Evolutionary conservation across 30 jellyfish, hydroid and myxozoan genomes (phyloP), one percentile per base, ranked within the genome.

Genomic region (Rhopilema esculentum): DNA sequence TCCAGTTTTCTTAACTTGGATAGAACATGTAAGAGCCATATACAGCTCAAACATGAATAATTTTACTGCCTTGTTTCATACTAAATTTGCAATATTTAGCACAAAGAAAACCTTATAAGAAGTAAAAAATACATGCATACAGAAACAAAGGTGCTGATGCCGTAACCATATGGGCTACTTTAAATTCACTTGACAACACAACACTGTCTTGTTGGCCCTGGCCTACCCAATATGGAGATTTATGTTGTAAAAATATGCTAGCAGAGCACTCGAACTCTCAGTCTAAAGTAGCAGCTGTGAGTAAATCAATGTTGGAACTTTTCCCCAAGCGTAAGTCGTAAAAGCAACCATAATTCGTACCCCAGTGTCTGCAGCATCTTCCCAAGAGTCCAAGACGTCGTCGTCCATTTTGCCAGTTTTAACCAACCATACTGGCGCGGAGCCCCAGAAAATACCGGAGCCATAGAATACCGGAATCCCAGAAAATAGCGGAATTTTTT

Each of bases 311-410:
- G 57, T 6, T 12, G 57, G 6, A 40, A 2, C 6, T 40, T 2
- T 2, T 40, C 57, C 57, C 12, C 12, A 40, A 40, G 9, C 57
- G 57, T n/a, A 40, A 67, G 31, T 16, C 49, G 33, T 67, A 26
- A 67, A n/a, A 0, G 31, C 29, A 67, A 4, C 25, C 49, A n/a
- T 23, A 22, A 66, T 57, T 24, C 89, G 48, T 67, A 92, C 98
- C 94, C 92, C 98, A n/a, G 96, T 68, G 40, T 92, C 98, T 19
- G 88, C 83, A 29, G 98, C 98, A 88, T 92, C 98, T 76, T 92
- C 98, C 98, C 98, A 92, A 21, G 98, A 92, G 75, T 92, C 98
- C 21, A 87, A 72, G 83, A 92, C 98, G 24, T 92, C 98, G 80
- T 92, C 98, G 82, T 86, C 98, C 90, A 84, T 91, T 23, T 91